Evolutionary conservation across 2,888 invertebrate species (phyloP).

Genomic region (Acrocyrtus sp.): DNA sequence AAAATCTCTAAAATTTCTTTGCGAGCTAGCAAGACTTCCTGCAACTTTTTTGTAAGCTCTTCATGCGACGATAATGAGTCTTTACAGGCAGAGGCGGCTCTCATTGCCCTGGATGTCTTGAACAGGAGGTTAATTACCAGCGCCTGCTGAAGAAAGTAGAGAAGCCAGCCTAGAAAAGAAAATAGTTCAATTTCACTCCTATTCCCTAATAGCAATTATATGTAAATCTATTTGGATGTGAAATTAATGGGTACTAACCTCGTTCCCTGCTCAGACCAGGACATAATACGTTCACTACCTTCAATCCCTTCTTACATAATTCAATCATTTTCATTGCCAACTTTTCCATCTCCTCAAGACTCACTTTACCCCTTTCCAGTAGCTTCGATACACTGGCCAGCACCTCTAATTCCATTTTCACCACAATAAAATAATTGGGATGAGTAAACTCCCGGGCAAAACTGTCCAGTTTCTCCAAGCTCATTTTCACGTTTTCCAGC

Average conservation of each 20-base stretch:
- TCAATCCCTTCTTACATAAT: slow-evolving; percentile 50
- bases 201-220: too few species aligned
- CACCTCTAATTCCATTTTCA: slow-evolving; percentile 57
- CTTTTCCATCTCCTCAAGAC: slow-evolving; percentile 36
- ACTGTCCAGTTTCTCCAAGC: slow-evolving; percentile 30
- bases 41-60: slow-evolving; percentile 41
- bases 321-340: slow-evolving; percentile 45
- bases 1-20: slow-evolving; percentile 50
- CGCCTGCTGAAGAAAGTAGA: slow-evolving; percentile 59
- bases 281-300: slow-evolving; percentile 53
- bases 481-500: neutral
- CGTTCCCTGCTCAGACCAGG: slow-evolving; percentile 53
- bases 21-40: slow-evolving; percentile 46
- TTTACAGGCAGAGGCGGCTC: slow-evolving; percentile 1
- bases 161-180: slow-evolving; percentile 48
- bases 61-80: slow-evolving; percentile 20
- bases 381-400: slow-evolving; percentile 54
- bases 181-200: too few species aligned
- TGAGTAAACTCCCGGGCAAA: slow-evolving; percentile 49
- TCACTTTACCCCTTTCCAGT: slow-evolving; percentile 41
- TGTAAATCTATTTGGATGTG: too few species aligned
- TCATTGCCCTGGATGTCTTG: slow-evolving; percentile 40
- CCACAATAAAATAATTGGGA: slow-evolving; percentile 54
- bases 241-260: too few species aligned
- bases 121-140: slow-evolving; percentile 37